Evolutionary conservation across 92 coral and sea anemone species (phyloP).

Genomic region (Porites evermanni): DNA sequence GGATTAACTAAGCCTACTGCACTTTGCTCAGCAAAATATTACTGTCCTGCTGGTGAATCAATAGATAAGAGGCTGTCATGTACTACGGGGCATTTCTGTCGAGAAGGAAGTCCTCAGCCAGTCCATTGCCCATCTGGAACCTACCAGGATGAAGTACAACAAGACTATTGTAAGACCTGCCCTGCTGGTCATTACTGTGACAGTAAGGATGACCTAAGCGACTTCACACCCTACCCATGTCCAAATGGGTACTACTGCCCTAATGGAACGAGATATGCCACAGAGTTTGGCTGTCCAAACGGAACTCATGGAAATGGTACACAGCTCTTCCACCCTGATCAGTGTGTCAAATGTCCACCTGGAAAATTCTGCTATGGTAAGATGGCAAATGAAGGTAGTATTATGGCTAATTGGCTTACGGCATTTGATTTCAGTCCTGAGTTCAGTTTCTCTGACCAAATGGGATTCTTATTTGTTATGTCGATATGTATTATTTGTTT

Average conservation of each 20-base stretch:
- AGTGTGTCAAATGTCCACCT: constrained; percentile 91
- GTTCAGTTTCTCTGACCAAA: neutral
- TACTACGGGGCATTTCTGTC: constrained; percentile 87
- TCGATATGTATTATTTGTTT: no score
- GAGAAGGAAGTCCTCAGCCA: constrained; percentile 84
- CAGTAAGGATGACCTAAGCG: constrained; percentile 78
- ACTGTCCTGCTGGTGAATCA: constrained; percentile 81
- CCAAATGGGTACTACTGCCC: constrained; percentile 96
- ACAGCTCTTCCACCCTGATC: constrained; percentile 75
- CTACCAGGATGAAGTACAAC: constrained; percentile 92
- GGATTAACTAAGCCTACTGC: constrained; percentile 83
- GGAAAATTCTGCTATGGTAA: constrained; percentile 93
- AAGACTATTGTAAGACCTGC: constrained; percentile 85
- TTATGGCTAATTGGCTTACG: neutral
- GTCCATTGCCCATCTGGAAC: constrained; percentile 87
- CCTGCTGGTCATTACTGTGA: constrained; percentile 96
- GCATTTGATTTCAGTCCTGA: neutral
- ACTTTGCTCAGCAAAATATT: constrained; percentile 87
- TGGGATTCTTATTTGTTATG: no score
- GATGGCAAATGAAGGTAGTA: neutral
- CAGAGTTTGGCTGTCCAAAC: constrained; percentile 91
- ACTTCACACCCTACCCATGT: constrained; percentile 76
- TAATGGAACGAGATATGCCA: constrained; percentile 89
- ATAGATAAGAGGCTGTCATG: constrained; percentile 64
- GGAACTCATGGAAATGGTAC: constrained; percentile 95